Conservation (phyloP, 2,797 vertebrate species). For the Acanthopagrus latus region DNA sequence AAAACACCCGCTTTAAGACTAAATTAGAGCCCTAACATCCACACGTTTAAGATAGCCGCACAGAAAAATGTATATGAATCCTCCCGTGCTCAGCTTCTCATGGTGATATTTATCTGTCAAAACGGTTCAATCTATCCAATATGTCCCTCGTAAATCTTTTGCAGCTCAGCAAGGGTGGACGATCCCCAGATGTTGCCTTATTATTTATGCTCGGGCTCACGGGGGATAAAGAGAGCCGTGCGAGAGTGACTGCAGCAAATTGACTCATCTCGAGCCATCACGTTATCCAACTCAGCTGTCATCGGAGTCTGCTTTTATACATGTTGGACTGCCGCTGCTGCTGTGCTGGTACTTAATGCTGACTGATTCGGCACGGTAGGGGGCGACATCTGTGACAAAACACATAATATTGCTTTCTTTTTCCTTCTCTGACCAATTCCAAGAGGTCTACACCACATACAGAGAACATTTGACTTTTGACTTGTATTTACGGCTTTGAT, state of each 20-base stretch:
- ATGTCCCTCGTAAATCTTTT: constrained; percentile 37
- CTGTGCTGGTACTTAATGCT: constrained; percentile 6
- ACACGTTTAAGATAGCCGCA: neutral
- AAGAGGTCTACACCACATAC: neutral
- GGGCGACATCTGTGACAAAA: neutral
- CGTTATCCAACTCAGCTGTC: constrained; percentile 60
- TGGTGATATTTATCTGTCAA: constrained; percentile 10
- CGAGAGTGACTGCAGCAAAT: constrained; percentile 57
- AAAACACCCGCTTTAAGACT: constrained; percentile 41
- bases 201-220: constrained; percentile 35
- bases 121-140: constrained; percentile 6
- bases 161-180: constrained; percentile 25
- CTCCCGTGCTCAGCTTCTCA: neutral
- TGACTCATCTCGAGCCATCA: constrained; percentile 44
- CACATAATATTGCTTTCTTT: neutral
- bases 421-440: neutral
- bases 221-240: constrained; percentile 45
- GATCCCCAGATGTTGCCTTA: constrained; percentile 64
- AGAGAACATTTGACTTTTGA: neutral
- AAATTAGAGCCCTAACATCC: constrained; percentile 17
- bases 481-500: constrained; percentile 7
- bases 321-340: constrained; percentile 1
- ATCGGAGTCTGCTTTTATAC: constrained; percentile 18
- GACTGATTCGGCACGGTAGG: neutral
- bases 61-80: neutral